A percentile compares a stretch with the other conserved stretches of the same genome.
phyloP scores from a whole-genome alignment of 1,140 invertebrate genomes.

The Caenorhabditis elegans region WBcel235 BX284606.5:13577001-13577500 shows the following conservation, averaged over 20 bases:
- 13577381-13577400: not conserved
- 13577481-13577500: no score
- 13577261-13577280: not conserved
- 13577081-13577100: slow-evolving; percentile 14
- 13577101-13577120: slow-evolving; percentile 24
- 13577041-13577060: slow-evolving; percentile 26
- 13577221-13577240: not conserved
- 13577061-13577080: not conserved
- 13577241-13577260: not conserved
- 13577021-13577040: slow-evolving; percentile 24
- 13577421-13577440: no score
- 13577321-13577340: slow-evolving; percentile 4
- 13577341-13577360: slow-evolving; percentile 12
- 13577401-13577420: no score
- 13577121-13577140: not conserved
- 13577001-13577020: slow-evolving; percentile 11
- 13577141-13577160: not conserved
- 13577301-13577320: no score
- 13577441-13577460: no score
- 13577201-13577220: not conserved
- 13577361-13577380: not conserved
- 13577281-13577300: slow-evolving; percentile 26
- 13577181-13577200: not conserved
- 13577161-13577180: not conserved
- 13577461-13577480: no score